Conservation (phyloP, 2,113 vertebrate species). For the Corythornis vintsioides region DNA sequence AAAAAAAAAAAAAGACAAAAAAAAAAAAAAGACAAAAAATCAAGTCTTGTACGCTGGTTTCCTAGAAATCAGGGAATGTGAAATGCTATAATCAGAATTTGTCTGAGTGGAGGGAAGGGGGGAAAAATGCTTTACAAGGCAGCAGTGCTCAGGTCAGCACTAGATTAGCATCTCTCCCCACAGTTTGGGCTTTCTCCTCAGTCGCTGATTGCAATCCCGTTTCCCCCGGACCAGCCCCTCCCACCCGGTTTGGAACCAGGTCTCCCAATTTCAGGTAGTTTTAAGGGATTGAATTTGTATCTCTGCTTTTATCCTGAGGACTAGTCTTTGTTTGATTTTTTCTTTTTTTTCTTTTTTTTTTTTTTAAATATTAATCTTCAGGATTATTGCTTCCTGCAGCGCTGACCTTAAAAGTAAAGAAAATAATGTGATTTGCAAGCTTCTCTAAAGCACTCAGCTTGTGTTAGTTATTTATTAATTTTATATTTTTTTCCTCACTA, state of each 20-base stretch:
- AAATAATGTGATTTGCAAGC: slow-evolving; percentile 31
- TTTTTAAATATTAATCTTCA: slow-evolving; percentile 26
- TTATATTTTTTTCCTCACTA: not conserved
- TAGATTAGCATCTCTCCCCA: slow-evolving; percentile 15
- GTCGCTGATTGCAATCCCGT: not conserved
- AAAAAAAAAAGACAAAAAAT: slow-evolving; percentile 19
- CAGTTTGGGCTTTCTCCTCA: not conserved
- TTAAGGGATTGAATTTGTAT: slow-evolving; percentile 34
- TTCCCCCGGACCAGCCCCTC: not conserved
- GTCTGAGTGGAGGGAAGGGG: not conserved
- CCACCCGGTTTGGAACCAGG: not conserved
- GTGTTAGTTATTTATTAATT: slow-evolving; percentile 12
- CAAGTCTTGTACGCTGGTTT: not conserved
- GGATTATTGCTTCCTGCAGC: slow-evolving; percentile 27
- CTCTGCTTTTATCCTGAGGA: slow-evolving; percentile 3
- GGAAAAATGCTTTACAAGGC: not conserved
- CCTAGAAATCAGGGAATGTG: slow-evolving; percentile 1
- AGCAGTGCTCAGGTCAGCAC: not conserved
- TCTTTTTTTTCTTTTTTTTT: not conserved
- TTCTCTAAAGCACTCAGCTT: not conserved
- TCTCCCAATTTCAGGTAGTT: slow-evolving; percentile 40
- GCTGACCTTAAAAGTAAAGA: slow-evolving; percentile 50
- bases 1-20: not conserved
- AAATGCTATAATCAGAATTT: not conserved
- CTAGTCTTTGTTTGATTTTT: not conserved